A percentile compares a stretch with the other conserved stretches of the same genome.
Evolutionary conservation across 2,888 invertebrate species (phyloP).

Genomic region (Tetrapedia diversipes): DNA sequence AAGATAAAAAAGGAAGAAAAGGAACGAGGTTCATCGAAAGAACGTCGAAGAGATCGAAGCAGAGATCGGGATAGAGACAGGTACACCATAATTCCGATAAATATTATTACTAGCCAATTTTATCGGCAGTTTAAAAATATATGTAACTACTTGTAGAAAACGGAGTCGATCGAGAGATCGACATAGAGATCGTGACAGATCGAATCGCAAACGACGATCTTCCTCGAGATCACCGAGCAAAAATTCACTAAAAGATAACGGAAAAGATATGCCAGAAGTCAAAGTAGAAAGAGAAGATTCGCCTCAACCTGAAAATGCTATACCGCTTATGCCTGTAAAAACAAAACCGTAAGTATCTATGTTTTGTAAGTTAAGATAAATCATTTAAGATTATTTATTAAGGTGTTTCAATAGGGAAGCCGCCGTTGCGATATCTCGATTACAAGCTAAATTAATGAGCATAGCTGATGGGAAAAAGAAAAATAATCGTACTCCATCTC

Average conservation of each 20-base stretch:
- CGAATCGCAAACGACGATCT: slow-evolving; percentile 78
- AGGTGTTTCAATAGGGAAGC: slow-evolving; percentile 79
- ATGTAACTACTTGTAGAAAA: slow-evolving; percentile 70
- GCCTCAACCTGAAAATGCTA: slow-evolving; percentile 79
- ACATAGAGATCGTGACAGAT: slow-evolving; percentile 81
- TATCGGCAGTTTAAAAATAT: not conserved
- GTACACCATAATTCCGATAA: slow-evolving; percentile 56
- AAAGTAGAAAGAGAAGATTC: slow-evolving; percentile 80
- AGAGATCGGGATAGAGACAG: slow-evolving; percentile 80
- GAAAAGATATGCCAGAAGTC: slow-evolving; percentile 76
- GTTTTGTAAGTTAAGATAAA: slow-evolving; percentile 7
- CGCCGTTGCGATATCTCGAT: slow-evolving; percentile 84
- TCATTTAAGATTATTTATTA: slow-evolving; percentile 29
- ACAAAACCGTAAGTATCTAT: slow-evolving; percentile 79
- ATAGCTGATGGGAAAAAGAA: slow-evolving; percentile 85
- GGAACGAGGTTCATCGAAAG: slow-evolving; percentile 79
- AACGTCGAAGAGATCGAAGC: slow-evolving; percentile 81
- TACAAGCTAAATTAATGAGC: slow-evolving; percentile 87
- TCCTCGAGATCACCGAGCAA: slow-evolving; percentile 79
- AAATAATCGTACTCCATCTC: slow-evolving; percentile 78
- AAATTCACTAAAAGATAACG: slow-evolving; percentile 75
- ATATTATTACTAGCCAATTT: not conserved
- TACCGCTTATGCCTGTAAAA: slow-evolving; percentile 80
- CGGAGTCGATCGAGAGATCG: slow-evolving; percentile 83
- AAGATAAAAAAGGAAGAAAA: slow-evolving; percentile 81